A percentile compares a stretch with the other conserved stretches of the same genome.
phyloP scores from a whole-genome alignment of 2,797 vertebrate genomes.

The Lacerta viridis region DNA sequence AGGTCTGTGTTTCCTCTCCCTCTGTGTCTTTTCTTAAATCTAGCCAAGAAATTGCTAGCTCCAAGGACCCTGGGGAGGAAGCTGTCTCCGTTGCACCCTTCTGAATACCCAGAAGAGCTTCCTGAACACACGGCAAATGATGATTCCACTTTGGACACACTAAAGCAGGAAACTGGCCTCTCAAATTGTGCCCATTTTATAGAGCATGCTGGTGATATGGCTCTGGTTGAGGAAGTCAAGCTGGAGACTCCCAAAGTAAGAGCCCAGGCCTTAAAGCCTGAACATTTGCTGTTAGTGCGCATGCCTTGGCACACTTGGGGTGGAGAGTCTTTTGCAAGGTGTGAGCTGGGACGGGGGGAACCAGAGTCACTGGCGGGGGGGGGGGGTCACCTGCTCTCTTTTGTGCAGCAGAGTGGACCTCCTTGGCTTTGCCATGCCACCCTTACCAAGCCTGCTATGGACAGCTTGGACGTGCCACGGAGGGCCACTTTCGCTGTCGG shows the following conservation, averaged over 20 bases:
- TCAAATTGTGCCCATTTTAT: constrained; percentile 36
- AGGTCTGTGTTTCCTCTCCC: background rate
- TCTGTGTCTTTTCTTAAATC: constrained; percentile 43
- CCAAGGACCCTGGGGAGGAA: constrained; percentile 65
- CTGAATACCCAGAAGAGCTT: constrained; percentile 59
- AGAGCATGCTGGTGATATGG: constrained; percentile 63
- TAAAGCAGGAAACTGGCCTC: constrained; percentile 51
- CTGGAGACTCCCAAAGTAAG: constrained; percentile 79
- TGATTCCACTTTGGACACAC: constrained; percentile 60
- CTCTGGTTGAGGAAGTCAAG: constrained; percentile 82
- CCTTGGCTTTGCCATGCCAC: background rate
- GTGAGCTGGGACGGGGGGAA: background rate
- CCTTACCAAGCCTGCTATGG: background rate
- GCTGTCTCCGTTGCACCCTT: constrained; percentile 30
- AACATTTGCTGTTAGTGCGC: rapidly evolving
- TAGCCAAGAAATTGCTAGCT: constrained; percentile 56
- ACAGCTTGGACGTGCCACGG: rapidly evolving
- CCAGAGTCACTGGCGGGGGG: background rate
- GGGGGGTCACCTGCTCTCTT: background rate
- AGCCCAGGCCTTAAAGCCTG: background rate
- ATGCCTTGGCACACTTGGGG: background rate
- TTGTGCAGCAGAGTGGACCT: background rate
- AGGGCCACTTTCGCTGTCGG: background rate
- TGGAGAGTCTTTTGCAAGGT: background rate
- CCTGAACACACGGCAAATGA: constrained; percentile 18